Percentiles rank a stretch among this genome's conserved stretches.
Conservation (phyloP, 2,888 invertebrate species). For the Oxytorus armatus region DNA sequence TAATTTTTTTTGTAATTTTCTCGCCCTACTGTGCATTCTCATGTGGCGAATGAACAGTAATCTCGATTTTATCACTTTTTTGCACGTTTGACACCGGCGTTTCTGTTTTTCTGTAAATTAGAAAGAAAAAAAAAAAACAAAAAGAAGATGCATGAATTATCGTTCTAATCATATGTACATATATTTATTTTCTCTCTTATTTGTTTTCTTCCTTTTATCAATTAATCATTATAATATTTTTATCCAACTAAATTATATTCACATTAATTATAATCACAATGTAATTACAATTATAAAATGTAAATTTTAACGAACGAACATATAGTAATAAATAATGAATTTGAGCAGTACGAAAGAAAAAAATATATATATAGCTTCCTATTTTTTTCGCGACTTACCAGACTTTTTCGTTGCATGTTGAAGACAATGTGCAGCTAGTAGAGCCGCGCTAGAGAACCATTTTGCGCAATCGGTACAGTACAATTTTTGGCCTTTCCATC, state of each 20-base stretch:
- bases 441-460: slow-evolving; percentile 79
- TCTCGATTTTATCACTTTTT: slow-evolving; percentile 75
- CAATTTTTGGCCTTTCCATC: slow-evolving; percentile 77
- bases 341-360: too few relatives aligned
- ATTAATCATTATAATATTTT: not conserved
- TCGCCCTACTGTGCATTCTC: slow-evolving; percentile 75
- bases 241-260: too few relatives aligned
- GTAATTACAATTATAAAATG: not conserved
- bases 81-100: slow-evolving; percentile 78
- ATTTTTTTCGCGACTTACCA: slow-evolving; percentile 72
- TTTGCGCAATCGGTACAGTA: slow-evolving; percentile 78
- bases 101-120: slow-evolving; percentile 74
- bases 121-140: slow-evolving; percentile 9
- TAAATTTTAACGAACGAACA: too few relatives aligned
- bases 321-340: too few relatives aligned
- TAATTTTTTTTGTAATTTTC: slow-evolving; percentile 68
- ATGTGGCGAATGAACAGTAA: slow-evolving; percentile 76
- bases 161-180: too few relatives aligned
- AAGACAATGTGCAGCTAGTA: slow-evolving; percentile 77
- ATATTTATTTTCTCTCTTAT: too few relatives aligned
- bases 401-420: slow-evolving; percentile 81
- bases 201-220: not conserved
- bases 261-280: too few relatives aligned
- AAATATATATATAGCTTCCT: too few relatives aligned
- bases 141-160: too few relatives aligned